These are phyloP conservation scores for Xestobium rufovillosum DNA, from an alignment of 2,888 invertebrate genomes.

Conservation along the genomic window DNA sequence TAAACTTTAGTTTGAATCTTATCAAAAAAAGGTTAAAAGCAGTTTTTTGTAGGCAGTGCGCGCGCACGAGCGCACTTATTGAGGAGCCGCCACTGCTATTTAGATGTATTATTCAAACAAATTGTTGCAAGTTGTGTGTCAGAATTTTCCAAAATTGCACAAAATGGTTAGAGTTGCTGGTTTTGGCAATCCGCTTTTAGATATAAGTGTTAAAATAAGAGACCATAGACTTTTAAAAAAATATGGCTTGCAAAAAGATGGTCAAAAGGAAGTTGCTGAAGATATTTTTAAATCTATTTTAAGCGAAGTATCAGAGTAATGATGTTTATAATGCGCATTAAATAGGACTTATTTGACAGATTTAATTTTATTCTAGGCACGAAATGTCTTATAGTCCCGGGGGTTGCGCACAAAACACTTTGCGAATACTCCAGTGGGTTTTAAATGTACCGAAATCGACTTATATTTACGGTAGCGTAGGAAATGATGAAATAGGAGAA, in stretches of 20 bases:
- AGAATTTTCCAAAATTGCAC: no score
- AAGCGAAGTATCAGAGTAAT: slow-evolving; percentile 31
- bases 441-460: slow-evolving; percentile 27
- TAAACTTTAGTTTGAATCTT: no score
- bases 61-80: no score
- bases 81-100: no score
- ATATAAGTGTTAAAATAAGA: slow-evolving; percentile 36
- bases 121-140: no score
- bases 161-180: slow-evolving; percentile 34
- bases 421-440: slow-evolving; percentile 44
- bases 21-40: no score
- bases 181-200: slow-evolving; percentile 44
- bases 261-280: slow-evolving; percentile 36
- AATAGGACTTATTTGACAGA: no score
- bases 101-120: no score
- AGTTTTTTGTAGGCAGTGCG: no score
- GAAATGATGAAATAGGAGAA: slow-evolving; percentile 44
- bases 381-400: slow-evolving; percentile 35
- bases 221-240: slow-evolving; percentile 33
- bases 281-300: slow-evolving; percentile 31
- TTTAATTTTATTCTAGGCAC: slow-evolving; percentile 27
- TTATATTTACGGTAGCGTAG: slow-evolving; percentile 48
- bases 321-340: slow-evolving; percentile 5
- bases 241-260: slow-evolving; percentile 39
- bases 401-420: slow-evolving; percentile 47